phyloP scores from a whole-genome alignment of 2,113 vertebrate genomes.

The Dinomys branickii region DNA sequence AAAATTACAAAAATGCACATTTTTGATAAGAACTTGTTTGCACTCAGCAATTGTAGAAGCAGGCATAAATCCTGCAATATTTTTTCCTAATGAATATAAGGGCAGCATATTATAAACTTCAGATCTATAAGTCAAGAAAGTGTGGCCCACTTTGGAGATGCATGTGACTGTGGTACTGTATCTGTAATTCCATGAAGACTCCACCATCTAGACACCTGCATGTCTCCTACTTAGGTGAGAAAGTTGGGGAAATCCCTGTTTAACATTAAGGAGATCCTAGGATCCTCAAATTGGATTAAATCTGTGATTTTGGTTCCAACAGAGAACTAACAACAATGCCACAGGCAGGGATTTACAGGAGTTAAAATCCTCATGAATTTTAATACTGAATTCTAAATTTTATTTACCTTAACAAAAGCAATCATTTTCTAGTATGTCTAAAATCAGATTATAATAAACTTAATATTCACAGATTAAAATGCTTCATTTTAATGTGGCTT shows the following conservation, averaged over 20 bases:
- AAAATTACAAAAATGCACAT: background rate
- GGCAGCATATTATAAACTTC: background rate
- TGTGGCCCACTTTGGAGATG: background rate
- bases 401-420: slow-evolving; percentile 15
- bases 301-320: background rate
- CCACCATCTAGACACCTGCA: rapidly evolving
- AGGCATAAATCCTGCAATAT: background rate
- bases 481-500: slow-evolving; percentile 7
- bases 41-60: background rate
- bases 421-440: background rate
- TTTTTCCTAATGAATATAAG: background rate
- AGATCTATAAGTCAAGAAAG: background rate
- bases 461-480: slow-evolving; percentile 39
- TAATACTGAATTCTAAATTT: background rate
- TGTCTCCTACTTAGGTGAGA: background rate
- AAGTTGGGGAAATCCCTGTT: background rate
- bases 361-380: background rate
- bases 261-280: background rate
- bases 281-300: background rate
- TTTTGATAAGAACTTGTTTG: background rate
- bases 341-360: background rate
- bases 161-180: no score
- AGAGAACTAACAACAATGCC: background rate
- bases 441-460: slow-evolving; percentile 42
- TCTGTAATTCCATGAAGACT: background rate